Evolutionary conservation across 2,797 vertebrate genomes (phyloP), one percentile per base, ranked within the genome.

Genomic region (Sebastolobus alascanus): DNA sequence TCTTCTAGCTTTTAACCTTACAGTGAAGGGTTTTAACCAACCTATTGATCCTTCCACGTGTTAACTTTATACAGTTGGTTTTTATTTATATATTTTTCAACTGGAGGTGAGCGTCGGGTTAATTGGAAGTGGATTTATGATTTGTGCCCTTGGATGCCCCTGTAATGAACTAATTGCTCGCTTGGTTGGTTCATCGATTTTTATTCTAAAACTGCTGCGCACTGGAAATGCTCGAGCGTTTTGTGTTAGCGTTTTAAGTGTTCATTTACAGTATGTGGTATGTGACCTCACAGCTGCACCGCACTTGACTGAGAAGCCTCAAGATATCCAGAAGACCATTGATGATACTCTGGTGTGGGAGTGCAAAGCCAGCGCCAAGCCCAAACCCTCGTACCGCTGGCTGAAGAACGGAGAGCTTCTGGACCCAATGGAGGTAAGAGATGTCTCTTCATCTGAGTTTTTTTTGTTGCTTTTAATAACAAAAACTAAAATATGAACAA

Each of bases 321-420:
- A 94, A 16, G 97, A 99, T 12, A 94, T 94, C 4, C 97, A 96
- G 1, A 96, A 93, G 76, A 96, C 97, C 72, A 96, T 99, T 0
- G 98, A 98, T 70, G 98, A 99, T 52, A 96, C 94, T 3, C 93
- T 99, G 10, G 67, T 93, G 64, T 98, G 98, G 97, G 98, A 99
- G 11, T 99, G 98, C 88, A 97, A 96, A 65, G 98, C 98, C 2
- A 98, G 89, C 0, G 98, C 97, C 22, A 96, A 97, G 56, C 98
- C 98, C 0, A 97, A 97, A n/a, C 96, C 98, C 50, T 97, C 97
- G 0, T 98, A 98, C 91, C 95, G 90, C 83, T 99, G 98, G 98
- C 94, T 99, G 76, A 99, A 97, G 89, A 98, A 99, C 0, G 98
- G 98, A 18, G 96, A 98, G 80, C 92, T 93, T 0, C 94, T 99